Evolutionary conservation across 1,140 invertebrate species (phyloP).

Genomic region (Trypoxylus dichotomus): DNA sequence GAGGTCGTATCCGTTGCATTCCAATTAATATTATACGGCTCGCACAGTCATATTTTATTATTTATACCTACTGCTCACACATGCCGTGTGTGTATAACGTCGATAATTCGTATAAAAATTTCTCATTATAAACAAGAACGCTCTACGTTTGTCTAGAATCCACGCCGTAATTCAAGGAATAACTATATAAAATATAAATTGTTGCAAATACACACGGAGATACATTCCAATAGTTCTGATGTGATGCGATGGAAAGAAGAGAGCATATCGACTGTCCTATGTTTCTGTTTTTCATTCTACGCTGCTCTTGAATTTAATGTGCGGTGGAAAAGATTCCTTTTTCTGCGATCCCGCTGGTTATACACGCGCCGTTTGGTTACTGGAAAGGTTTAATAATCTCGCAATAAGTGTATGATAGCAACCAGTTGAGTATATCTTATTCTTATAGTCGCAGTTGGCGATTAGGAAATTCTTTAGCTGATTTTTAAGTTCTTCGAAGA

Average conservation of each 20-base stretch:
- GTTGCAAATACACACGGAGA: neutral
- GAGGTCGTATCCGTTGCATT: constrained; percentile 15
- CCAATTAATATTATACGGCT: constrained; percentile 19
- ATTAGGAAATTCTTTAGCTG: neutral
- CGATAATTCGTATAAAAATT: constrained; percentile 15
- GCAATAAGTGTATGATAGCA: neutral
- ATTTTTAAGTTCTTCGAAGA: too few species aligned
- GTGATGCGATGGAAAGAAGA: neutral
- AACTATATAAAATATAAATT: neutral
- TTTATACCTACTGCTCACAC: neutral
- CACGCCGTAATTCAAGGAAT: neutral
- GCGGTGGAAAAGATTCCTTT: neutral
- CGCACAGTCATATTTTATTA: constrained; percentile 7
- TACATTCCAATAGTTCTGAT: neutral
- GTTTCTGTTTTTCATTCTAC: neutral
- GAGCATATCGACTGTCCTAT: neutral
- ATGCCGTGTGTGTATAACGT: neutral
- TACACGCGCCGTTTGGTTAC: neutral
- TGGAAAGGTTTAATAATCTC: neutral
- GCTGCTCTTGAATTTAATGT: constrained; percentile 12
- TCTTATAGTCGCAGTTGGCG: neutral
- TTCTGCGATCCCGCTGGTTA: neutral
- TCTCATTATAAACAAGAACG: neutral
- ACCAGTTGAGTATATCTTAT: neutral
- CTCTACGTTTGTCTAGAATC: constrained; percentile 12